Conservation (phyloP, 2,888 invertebrate species). For the Eupelmus urozonus region DNA sequence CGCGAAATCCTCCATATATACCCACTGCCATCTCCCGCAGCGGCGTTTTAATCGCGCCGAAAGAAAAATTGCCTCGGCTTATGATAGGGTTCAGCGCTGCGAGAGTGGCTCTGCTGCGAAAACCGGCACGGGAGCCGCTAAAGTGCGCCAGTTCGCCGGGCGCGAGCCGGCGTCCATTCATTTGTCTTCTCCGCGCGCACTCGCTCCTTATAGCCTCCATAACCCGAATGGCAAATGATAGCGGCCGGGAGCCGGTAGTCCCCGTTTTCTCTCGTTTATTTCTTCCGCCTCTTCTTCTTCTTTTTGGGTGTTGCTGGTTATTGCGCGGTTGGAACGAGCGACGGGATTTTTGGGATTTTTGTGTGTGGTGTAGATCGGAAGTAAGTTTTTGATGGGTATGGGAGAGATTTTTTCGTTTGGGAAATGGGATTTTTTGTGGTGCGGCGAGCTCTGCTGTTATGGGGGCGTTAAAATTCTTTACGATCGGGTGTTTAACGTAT, state of each 20-base stretch:
- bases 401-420: not conserved
- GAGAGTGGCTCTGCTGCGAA: too few species aligned
- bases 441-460: not conserved
- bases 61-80: not conserved
- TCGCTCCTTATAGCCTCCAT: not conserved
- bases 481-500: not conserved
- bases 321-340: not conserved
- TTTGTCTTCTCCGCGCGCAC: not conserved
- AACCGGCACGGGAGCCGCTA: not conserved
- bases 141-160: not conserved
- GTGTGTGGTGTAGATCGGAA: not conserved
- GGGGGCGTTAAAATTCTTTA: not conserved
- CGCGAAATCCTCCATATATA: too few species aligned
- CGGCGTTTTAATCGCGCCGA: not conserved
- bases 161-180: constrained; percentile 4
- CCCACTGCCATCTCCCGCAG: too few species aligned
- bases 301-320: not conserved
- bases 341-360: not conserved
- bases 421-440: not conserved
- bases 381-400: not conserved
- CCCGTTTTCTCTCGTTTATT: not conserved
- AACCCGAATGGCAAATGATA: constrained; percentile 3
- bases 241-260: not conserved
- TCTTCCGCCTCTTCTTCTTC: not conserved
- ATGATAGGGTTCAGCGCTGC: not conserved